Conservation (phyloP, 2,797 vertebrate genomes). For the Alectoris magna region DNA sequence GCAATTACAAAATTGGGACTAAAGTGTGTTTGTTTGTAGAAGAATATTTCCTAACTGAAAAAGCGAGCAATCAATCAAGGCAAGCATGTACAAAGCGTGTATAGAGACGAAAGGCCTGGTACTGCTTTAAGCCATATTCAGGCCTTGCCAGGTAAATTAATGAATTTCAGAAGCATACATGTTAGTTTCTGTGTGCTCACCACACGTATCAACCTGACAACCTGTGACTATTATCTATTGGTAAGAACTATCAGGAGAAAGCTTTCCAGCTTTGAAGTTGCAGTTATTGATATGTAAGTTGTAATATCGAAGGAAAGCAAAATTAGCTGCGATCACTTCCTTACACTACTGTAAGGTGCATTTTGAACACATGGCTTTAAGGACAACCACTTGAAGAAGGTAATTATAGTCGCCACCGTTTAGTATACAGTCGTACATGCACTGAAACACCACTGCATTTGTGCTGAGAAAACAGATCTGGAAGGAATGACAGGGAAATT, state of each 20-base stretch:
- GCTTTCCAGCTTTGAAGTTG: not conserved
- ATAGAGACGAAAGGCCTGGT: slow-evolving; percentile 6
- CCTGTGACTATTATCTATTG: not conserved
- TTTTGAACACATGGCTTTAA: not conserved
- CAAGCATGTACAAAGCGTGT: not conserved
- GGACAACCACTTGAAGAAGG: not conserved
- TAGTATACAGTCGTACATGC: not conserved
- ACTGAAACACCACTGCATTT: not conserved
- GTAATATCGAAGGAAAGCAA: not conserved
- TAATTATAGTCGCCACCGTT: not conserved
- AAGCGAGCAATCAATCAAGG: not conserved
- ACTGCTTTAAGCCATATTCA: not conserved
- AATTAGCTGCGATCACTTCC: not conserved
- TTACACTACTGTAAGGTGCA: not conserved
- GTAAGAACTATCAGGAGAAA: slow-evolving; percentile 2
- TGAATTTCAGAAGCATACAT: not conserved
- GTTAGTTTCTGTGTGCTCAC: not conserved
- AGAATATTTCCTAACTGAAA: slow-evolving; percentile 5
- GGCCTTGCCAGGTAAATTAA: not conserved
- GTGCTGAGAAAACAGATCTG: not conserved
- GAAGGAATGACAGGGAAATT: not conserved
- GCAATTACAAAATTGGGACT: slow-evolving; percentile 1
- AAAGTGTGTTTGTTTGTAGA: not conserved
- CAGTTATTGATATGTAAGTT: not conserved
- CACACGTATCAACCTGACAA: not conserved